Percentiles rank a stretch among this genome's conserved stretches.
Evolutionary conservation across 2,113 vertebrate species (phyloP).

Genomic region (Manacus vitellinus): DNA sequence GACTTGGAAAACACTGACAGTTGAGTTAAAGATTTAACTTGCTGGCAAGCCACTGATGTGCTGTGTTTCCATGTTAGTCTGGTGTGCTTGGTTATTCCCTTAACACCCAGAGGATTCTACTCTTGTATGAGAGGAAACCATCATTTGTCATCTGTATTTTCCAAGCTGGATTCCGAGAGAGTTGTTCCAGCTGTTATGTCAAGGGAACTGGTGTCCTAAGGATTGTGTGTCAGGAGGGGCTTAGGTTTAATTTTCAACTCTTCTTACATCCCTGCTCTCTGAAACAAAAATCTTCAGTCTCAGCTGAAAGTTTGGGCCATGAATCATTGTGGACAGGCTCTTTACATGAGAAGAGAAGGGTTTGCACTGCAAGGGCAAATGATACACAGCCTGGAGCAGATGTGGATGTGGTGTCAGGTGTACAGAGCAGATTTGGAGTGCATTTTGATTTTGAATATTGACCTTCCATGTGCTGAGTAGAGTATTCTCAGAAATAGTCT

Average conservation of each 20-base stretch:
- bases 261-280: background rate
- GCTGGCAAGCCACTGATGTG: background rate
- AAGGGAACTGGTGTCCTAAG: background rate
- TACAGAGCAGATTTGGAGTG: background rate
- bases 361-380: conserved; percentile 4
- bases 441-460: background rate
- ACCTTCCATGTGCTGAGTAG: background rate
- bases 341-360: background rate
- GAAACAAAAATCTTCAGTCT: background rate
- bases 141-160: background rate
- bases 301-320: background rate
- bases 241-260: background rate
- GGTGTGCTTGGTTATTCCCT: background rate
- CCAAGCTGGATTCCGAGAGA: background rate
- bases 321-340: background rate
- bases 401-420: background rate
- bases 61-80: background rate
- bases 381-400: background rate
- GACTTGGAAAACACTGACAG: background rate
- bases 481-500: background rate
- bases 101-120: background rate
- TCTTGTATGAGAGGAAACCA: background rate
- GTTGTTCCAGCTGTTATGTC: background rate
- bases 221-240: background rate
- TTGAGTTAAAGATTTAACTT: background rate